Evolutionary conservation across 2,113 vertebrate genomes (phyloP).

Genomic region (Corythaeola cristata): DNA sequence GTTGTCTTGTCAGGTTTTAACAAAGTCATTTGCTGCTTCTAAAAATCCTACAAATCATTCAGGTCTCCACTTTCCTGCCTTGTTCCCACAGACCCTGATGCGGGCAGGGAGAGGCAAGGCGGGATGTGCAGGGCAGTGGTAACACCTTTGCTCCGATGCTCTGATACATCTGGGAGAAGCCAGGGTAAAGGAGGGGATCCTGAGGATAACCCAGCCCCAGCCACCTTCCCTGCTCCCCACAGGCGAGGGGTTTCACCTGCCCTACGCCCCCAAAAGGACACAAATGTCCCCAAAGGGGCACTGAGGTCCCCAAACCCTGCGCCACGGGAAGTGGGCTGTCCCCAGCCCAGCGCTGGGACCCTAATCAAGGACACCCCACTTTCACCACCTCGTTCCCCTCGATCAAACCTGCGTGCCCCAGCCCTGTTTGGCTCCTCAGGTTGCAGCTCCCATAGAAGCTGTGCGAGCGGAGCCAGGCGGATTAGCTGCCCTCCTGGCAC

Average conservation of each 20-base stretch:
- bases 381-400: not conserved
- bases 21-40: not conserved
- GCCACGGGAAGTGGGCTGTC: accelerated
- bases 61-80: not conserved
- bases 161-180: not conserved
- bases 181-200: not conserved
- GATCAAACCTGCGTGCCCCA: accelerated
- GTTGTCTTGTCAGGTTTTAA: not conserved
- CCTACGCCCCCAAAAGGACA: accelerated
- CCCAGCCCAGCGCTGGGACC: not conserved
- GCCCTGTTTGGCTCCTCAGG: not conserved
- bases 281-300: not conserved
- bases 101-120: not conserved
- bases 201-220: not conserved
- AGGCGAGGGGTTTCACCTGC: not conserved
- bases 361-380: not conserved
- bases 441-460: not conserved
- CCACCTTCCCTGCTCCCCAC: not conserved
- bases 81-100: accelerated
- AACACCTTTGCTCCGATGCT: not conserved
- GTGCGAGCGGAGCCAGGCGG: not conserved
- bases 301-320: not conserved
- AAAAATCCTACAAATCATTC: not conserved
- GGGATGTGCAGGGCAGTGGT: accelerated
- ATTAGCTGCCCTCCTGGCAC: constrained; percentile 35